Base-by-base conservation (phyloP, 1,140 invertebrate species). In the Diabrotica undecimpunctata region DNA sequence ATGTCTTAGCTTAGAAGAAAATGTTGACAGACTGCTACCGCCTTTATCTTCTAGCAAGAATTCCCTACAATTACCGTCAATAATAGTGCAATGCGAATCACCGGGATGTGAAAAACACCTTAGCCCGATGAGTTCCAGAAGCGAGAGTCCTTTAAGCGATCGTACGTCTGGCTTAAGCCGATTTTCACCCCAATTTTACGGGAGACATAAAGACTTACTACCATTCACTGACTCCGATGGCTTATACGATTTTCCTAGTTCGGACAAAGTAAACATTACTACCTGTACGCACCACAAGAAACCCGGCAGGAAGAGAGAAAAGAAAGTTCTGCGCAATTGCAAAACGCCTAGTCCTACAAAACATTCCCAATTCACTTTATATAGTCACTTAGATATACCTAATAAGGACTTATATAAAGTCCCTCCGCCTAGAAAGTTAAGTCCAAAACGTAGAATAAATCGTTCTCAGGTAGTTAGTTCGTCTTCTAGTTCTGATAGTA, bases 151-250 rank as follows among this genome's bases (percentile, higher is more conserved):
- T 5, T 78, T 90, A 25, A 90, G 89, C 76, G 89, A 90, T 74
- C 83, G 84, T 70, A 86, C 84, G 36, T 76, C 67, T 7, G 84
- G 85, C 51, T 68, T 86, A 25, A 84, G 83, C 1, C 76, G 85
- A 59, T 89, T 89, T 73, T 89, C 87, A 0, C 85, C 87, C 4
- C 84, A 87, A 71, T 89, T 89, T 71, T 90, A 88, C 74, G 85
- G 87, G n/a, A 80, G 83, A 51, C 78, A 82, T 54, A 82, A 81
- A 68, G 80, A 82, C 64, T 81, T 85, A 59, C 71, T 88, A 14
- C 87, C 87, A 6, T 87, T 89, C 68, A 90, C 88, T 4, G 89
- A 90, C 76, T 90, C 88, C 0, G 90, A 90, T 75, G 88, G 88
- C 2, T 75, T 91, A 5, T 90, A 90, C 75, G 89, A 91, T 76